Base-by-base conservation (phyloP, 2,888 invertebrate genomes). In the Macroteleia sp. region DNA sequence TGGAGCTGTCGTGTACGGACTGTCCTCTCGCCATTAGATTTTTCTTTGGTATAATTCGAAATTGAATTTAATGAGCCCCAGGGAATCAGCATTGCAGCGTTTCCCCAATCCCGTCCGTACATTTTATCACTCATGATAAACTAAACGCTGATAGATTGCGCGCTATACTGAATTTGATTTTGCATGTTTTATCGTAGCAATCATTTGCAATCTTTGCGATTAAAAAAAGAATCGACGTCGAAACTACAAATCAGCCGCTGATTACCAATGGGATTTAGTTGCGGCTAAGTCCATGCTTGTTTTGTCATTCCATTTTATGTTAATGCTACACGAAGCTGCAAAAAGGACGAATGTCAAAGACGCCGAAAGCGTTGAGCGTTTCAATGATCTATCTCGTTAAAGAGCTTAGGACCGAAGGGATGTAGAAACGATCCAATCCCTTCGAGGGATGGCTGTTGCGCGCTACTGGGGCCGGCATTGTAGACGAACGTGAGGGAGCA, bases 351-450 rank as follows among this genome's bases (percentile, higher is more conserved):
- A 62, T 62, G 56, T 75, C 75, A 75, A 62, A 62, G 61, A 56
- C 34, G 14, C 6, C 12, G 5, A 46, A 44, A 34, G 16, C 42
- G 44, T 42, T 36, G 39, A 73, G 57, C 67, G 42, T 74, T 79
- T 61, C 85, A 87, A 88, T 86, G 86, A 87, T 86, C 86, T 83
- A 86, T 87, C 86, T 86, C 86, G 87, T 88, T 88, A 87, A 84
- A 84, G 85, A 82, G 88, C 83, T 89, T 86, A 86, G 82, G 54
- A 64, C 71, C 79, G 83, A 30, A 78, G 74, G 81, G 77, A 74
- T 62, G 62, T 44, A 44, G 73, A 74, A 78, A 54, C 77, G 71
- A 64, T 75, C 57, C 66, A 74, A 69, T 70, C 70, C 81, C 74
- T 74, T 42, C 52, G 57, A 52, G 64, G 64, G 52, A 66, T 64